phyloP scores from a whole-genome alignment of 2,888 invertebrate genomes.

The Xanthia icteritia region DNA sequence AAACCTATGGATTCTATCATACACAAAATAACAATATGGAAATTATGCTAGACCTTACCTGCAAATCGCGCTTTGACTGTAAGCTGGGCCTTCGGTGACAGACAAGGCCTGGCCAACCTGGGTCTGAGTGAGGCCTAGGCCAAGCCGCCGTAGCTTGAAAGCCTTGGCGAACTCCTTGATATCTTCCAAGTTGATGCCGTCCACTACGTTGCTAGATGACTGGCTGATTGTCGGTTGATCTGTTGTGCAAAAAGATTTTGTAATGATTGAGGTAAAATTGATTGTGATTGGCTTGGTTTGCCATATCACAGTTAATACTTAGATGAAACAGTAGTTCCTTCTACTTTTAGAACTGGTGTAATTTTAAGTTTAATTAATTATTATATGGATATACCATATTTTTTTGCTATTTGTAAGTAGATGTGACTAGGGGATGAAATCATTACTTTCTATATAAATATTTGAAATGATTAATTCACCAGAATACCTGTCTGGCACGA shows the following conservation, averaged over 20 bases:
- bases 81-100: constrained; percentile 99
- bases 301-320: neutral
- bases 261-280: constrained; percentile 14
- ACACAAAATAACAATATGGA: constrained; percentile 20
- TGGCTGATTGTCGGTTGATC: constrained; percentile 98
- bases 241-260: constrained; percentile 78
- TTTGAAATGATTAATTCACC: neutral
- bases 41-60: constrained; percentile 91
- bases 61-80: constrained; percentile 99
- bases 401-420: too few species aligned
- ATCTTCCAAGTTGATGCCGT: constrained; percentile 99
- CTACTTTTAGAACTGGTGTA: neutral
- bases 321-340: too few species aligned
- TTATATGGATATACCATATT: neutral
- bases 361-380: neutral
- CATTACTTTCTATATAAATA: neutral
- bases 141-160: constrained; percentile 97
- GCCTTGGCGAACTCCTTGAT: constrained; percentile 99
- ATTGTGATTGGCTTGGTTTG: neutral
- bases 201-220: constrained; percentile 97
- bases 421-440: neutral
- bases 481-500: neutral
- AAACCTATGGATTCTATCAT: constrained; percentile 33
- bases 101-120: constrained; percentile 99
- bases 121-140: constrained; percentile 98